Conservation (phyloP, 2,113 vertebrate genomes). For the Rhea pennata region DNA sequence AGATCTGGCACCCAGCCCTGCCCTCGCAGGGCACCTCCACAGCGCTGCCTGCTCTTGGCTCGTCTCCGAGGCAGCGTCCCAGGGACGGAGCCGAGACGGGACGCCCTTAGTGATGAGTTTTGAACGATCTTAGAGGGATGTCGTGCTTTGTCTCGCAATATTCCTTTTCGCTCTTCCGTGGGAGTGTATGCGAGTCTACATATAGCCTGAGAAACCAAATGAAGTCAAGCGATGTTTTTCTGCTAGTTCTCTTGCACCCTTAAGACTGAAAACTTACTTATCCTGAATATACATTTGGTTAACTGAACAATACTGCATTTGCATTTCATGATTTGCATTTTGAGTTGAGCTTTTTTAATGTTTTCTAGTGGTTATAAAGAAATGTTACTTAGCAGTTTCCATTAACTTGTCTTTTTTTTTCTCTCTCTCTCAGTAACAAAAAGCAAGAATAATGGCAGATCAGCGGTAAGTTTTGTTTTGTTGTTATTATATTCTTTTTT, state of each 20-base stretch:
- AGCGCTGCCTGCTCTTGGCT: neutral
- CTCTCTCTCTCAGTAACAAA: neutral
- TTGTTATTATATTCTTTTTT: neutral
- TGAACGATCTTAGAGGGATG: neutral
- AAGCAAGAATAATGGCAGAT: neutral
- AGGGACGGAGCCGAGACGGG: neutral
- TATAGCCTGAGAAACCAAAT: neutral
- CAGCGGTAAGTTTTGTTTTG: conserved; percentile 24
- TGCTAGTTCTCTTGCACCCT: neutral
- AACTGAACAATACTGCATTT: neutral
- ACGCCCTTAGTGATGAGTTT: neutral
- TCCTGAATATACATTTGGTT: neutral
- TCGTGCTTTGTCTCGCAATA: neutral
- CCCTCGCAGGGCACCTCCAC: neutral
- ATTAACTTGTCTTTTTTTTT: neutral
- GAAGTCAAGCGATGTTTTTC: neutral
- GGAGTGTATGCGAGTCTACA: neutral
- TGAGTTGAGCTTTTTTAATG: neutral
- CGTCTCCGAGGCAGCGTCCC: neutral
- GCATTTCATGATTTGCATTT: neutral
- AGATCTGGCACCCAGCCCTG: too few species aligned
- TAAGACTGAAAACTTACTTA: neutral
- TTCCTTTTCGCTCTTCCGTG: neutral
- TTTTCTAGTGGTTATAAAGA: neutral
- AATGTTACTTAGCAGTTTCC: neutral